Evolutionary conservation across 1,140 invertebrate genomes (phyloP).

Genomic region (Ectropis grisescens): DNA sequence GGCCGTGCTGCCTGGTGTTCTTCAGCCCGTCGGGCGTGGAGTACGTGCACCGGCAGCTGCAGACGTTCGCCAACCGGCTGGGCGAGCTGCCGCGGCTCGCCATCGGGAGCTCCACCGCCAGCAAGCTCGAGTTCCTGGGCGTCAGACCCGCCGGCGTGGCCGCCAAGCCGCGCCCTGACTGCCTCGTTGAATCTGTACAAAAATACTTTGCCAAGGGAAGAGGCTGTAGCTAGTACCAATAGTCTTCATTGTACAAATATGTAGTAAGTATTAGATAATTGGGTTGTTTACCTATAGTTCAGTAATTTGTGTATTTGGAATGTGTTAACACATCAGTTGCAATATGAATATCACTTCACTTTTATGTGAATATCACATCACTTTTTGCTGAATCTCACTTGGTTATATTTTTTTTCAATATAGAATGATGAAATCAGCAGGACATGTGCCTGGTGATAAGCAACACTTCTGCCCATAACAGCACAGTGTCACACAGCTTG

Average conservation of each 20-base stretch:
- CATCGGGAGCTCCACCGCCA: slow-evolving; percentile 55
- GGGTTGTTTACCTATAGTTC: neutral
- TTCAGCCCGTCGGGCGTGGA: slow-evolving; percentile 71
- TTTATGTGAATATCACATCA: too few relatives aligned
- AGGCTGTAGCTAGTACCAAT: slow-evolving; percentile 14
- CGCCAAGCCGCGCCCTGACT: slow-evolving; percentile 33
- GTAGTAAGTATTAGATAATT: slow-evolving; percentile 12
- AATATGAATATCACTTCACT: too few relatives aligned
- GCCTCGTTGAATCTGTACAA: slow-evolving; percentile 38
- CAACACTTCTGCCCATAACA: too few relatives aligned
- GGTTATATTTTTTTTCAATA: too few relatives aligned
- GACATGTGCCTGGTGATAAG: too few relatives aligned
- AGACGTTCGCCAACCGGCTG: slow-evolving; percentile 48
- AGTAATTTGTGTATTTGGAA: slow-evolving; percentile 1
- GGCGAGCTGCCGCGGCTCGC: slow-evolving; percentile 48
- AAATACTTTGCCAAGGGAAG: slow-evolving; percentile 39
- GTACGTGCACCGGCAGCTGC: slow-evolving; percentile 47
- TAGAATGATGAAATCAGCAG: too few relatives aligned
- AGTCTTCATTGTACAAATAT: slow-evolving; percentile 12
- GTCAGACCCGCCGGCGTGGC: slow-evolving; percentile 50
- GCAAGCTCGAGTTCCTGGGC: slow-evolving; percentile 54
- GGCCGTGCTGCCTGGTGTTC: slow-evolving; percentile 66
- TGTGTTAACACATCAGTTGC: too few relatives aligned
- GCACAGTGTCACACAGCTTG: too few relatives aligned
- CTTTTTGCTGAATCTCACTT: too few relatives aligned